Conservation (phyloP, 2,888 invertebrate species). For the Elysia crispata region DNA sequence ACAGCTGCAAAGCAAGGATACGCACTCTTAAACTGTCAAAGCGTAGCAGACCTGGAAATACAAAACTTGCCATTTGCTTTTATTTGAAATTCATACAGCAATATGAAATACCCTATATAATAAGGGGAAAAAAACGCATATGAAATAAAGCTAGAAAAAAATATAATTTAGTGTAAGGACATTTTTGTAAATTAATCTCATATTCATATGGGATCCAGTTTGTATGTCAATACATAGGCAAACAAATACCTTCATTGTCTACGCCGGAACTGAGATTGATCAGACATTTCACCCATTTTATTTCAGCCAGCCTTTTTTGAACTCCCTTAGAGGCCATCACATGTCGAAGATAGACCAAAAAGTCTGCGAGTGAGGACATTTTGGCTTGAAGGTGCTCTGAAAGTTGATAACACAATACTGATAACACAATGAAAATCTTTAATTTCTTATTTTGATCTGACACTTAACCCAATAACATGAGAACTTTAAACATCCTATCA, state of each 20-base stretch:
- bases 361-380: constrained; percentile 79
- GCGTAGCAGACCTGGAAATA: constrained; percentile 69
- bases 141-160: neutral
- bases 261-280: constrained; percentile 69
- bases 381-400: constrained; percentile 36
- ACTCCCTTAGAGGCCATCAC: constrained; percentile 79
- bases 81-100: neutral
- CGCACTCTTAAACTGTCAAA: constrained; percentile 80
- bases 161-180: no score
- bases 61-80: constrained; percentile 7
- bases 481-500: no score
- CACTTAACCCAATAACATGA: no score
- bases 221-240: neutral
- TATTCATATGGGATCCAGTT: no score
- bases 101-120: neutral
- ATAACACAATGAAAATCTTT: neutral
- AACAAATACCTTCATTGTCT: constrained; percentile 36
- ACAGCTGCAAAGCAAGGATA: constrained; percentile 80
- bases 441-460: no score
- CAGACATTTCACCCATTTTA: constrained; percentile 80
- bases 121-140: neutral
- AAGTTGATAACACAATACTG: neutral
- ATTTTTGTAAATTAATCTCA: no score
- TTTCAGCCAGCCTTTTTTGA: constrained; percentile 78
- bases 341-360: constrained; percentile 81